Evolutionary conservation across 2,113 vertebrate species (phyloP), one percentile per base, ranked within the genome.

Genomic region (Sinocyclocheilus anophthalmus): DNA sequence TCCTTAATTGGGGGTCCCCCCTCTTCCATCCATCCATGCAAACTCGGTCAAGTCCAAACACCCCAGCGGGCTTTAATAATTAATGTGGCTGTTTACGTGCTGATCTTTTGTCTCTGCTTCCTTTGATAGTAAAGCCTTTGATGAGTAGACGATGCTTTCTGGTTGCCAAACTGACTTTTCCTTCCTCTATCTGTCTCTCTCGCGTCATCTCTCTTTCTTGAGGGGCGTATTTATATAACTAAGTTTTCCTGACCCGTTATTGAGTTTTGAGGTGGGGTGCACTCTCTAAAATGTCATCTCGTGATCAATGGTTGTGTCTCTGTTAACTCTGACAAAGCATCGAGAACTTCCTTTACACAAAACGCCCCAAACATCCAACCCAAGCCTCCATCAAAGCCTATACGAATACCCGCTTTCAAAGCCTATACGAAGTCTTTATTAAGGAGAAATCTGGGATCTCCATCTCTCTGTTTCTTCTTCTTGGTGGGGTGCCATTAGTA

Each of bases 401-500:
- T 55, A 53, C 26, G 8, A 33, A 55, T 20, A 76, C 73, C 22
- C n/a, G 2, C 48, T 8, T 20, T 30, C n/a, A 53, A 4, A 33
- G 14, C 45, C 80, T 48, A 39, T 30, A 24, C 84, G 85, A 92
- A 84, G 90, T 90, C 91, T 93, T 91, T 82, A 93, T 95, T 91
- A 93, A 87, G 87, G 26, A 80, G 81, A 76, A 92, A 91, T 89
- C 83, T 90, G 70, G 84, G 90, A 87, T 92, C 89, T 91, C 84
- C 63, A 84, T 89, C 87, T 86, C 88, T 86, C 85, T 87, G 91
- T 90, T 90, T 79, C 87, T 70, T 67, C 82, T 80, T 83, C 93
- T 88, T 91, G 89, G 93, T 88, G 22, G 94, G 94, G 92, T 72
- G 89, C 94, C 94, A 93, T 95, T 94, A 94, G 88, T 91, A 90